Evolutionary conservation across 2,113 vertebrate genomes (phyloP).

Genomic region (Mormyrus iriodes): DNA sequence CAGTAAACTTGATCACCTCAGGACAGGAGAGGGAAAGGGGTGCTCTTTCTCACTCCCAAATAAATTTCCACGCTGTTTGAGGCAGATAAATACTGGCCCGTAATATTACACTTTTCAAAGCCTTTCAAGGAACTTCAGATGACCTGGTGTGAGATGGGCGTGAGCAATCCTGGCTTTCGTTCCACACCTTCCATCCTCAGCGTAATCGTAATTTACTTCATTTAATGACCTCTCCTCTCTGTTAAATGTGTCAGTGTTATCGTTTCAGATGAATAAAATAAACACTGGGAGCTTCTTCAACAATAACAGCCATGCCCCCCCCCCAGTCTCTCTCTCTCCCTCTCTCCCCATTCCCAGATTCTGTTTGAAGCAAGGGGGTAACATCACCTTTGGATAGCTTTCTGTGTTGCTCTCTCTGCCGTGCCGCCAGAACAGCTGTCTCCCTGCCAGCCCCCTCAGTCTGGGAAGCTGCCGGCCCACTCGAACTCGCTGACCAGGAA

Average conservation of each 20-base stretch:
- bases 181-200: not conserved
- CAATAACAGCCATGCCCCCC: not conserved
- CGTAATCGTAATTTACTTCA: not conserved
- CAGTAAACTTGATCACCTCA: not conserved
- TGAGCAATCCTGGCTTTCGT: not conserved
- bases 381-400: constrained; percentile 35
- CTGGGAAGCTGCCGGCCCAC: constrained; percentile 37
- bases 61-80: not conserved
- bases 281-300: constrained; percentile 28
- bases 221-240: not conserved
- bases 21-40: not conserved
- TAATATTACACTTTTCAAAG: not conserved
- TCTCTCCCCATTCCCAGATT: constrained; percentile 25
- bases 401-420: constrained; percentile 32
- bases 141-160: not conserved
- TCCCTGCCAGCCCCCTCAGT: not conserved
- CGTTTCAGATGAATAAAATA: constrained; percentile 6
- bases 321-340: not conserved
- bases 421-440: not conserved
- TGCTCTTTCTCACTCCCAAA: not conserved
- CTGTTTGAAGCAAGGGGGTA: constrained; percentile 23
- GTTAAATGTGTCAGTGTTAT: constrained; percentile 12
- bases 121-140: not conserved
- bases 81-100: not conserved
- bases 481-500: constrained; percentile 62